A percentile compares a stretch with the other conserved stretches of the same genome.
phyloP scores from a whole-genome alignment of 1,140 invertebrate species.

The Amyelois transitella region DNA sequence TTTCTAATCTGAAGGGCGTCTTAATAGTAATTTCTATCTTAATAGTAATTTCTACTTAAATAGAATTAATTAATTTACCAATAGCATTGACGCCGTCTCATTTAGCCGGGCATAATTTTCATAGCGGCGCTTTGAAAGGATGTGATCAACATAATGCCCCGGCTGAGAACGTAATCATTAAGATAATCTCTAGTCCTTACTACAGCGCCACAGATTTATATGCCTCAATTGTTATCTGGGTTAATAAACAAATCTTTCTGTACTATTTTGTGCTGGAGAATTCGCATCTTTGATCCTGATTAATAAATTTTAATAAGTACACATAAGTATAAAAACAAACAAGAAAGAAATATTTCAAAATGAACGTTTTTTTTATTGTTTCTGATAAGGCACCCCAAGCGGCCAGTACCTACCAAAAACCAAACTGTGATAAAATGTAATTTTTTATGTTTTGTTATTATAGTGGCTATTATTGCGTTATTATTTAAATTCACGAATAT shows the following conservation, averaged over 20 bases:
- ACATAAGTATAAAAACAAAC: too few species aligned
- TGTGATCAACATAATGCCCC: not conserved
- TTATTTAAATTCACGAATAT: too few species aligned
- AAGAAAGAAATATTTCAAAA: too few species aligned
- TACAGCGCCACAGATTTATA: not conserved
- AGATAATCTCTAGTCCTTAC: slow-evolving; percentile 9
- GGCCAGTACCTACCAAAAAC: too few species aligned
- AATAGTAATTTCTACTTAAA: not conserved
- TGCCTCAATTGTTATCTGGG: slow-evolving; percentile 1
- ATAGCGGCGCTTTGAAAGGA: not conserved
- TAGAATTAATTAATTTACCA: not conserved
- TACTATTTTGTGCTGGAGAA: not conserved
- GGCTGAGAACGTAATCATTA: not conserved
- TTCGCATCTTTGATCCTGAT: not conserved
- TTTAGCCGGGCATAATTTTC: not conserved
- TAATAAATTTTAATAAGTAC: too few species aligned
- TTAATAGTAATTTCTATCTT: not conserved
- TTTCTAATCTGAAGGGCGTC: not conserved
- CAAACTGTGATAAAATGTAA: too few species aligned
- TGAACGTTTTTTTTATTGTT: too few species aligned
- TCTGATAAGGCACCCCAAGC: too few species aligned
- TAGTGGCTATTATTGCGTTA: too few species aligned
- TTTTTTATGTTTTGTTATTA: too few species aligned
- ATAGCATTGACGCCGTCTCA: not conserved
- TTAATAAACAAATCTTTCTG: not conserved